Base-by-base conservation (phyloP, 2,113 vertebrate genomes). In the Hypocryptadius cinnamomeus region DNA sequence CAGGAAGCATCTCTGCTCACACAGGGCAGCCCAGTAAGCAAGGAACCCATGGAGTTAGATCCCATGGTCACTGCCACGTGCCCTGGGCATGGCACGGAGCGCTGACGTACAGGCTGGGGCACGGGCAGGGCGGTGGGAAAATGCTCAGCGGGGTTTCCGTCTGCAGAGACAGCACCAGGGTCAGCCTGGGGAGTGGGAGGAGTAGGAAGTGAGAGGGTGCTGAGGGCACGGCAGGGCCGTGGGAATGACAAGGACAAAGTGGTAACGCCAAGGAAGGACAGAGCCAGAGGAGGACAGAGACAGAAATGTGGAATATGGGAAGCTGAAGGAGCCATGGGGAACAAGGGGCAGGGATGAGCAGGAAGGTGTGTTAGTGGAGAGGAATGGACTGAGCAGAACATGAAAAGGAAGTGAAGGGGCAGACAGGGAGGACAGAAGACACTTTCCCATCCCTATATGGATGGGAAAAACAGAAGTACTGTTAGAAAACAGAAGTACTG, bases 141-240 rank as follows among this genome's bases (percentile, higher is more conserved):
- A 48, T 25, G 73, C 60, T 88, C 53, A 0, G 64, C 2, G 0
- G 82, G 84, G 54, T 79, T 96, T 82, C 91, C 2, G 8, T 78
- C 78, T 37, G 54, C 79, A 64, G 27, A 59, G 76, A 57, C 35
- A 80, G 72, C 37, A n/a, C 5, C 50, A 22, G 37, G 79, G 69
- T 51, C 76, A 84, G 83, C 35, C 90, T 81, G 40, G 76, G 2
- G 28, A 66, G 80, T 33, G 85, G 79, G 82, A 95, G 85, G 60
- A 86, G 79, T 17, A 93, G 81, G 77, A 84, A 94, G 77, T 50
- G 33, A 87, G 64, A 93, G 57, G 90, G 63, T 92, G 73, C 80
- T 20, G 61, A 70, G 93, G 72, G 85, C 71, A 82, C 66, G 5
- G 56, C 65, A 27, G 70, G 65, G 61, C 69, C 57, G 31, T 92